Conservation (phyloP, 2,888 invertebrate species). For the Lampropteryx suffumata region DNA sequence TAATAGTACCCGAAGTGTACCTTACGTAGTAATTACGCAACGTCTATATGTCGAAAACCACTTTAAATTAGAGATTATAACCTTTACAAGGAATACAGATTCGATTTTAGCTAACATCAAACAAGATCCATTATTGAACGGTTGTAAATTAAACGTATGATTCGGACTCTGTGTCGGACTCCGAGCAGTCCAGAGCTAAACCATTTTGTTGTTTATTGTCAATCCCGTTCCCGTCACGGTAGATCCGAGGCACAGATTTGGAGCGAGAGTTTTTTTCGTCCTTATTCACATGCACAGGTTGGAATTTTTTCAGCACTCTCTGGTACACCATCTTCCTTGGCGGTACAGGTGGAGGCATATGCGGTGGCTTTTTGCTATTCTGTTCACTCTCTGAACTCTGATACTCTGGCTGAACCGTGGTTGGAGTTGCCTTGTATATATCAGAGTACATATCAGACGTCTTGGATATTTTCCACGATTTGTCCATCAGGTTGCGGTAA, state of each 20-base stretch:
- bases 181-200: constrained; percentile 71
- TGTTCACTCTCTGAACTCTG: constrained; percentile 58
- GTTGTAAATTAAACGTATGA: constrained; percentile 66
- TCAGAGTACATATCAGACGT: constrained; percentile 64
- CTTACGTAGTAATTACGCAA: constrained; percentile 24
- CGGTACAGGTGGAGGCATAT: constrained; percentile 84
- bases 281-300: constrained; percentile 85
- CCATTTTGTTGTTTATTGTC: constrained; percentile 66
- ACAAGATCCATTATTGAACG: constrained; percentile 14
- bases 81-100: too few relatives aligned
- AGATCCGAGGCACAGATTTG: constrained; percentile 75
- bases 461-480: constrained; percentile 44
- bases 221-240: constrained; percentile 64
- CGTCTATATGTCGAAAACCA: constrained; percentile 36
- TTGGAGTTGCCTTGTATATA: constrained; percentile 79
- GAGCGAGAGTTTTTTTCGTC: constrained; percentile 79
- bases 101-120: constrained; percentile 6
- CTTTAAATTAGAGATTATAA: constrained; percentile 6
- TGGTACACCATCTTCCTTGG: constrained; percentile 80
- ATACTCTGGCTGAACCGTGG: constrained; percentile 71
- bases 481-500: constrained; percentile 52
- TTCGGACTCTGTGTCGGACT: constrained; percentile 79
- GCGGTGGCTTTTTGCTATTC: constrained; percentile 71
- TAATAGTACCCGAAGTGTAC: constrained; percentile 23
- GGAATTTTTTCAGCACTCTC: constrained; percentile 82